These are phyloP conservation scores for Miichthys miiuy DNA, from an alignment of 2,797 vertebrate genomes.

Conservation along the genomic window DNA sequence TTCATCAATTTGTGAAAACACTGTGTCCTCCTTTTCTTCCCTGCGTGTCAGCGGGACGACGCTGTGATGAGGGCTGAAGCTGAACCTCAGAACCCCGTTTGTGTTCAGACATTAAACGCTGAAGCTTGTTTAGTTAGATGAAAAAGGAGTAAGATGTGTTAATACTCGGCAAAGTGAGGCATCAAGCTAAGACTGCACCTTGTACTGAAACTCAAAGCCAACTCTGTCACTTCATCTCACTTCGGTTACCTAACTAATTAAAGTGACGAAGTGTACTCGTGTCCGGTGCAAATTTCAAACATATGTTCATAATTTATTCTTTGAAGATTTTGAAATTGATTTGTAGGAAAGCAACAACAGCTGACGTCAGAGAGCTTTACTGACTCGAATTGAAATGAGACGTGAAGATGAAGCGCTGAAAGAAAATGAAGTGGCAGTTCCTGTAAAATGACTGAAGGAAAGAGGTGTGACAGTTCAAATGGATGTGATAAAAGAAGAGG, in stretches of 20 bases:
- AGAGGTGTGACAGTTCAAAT: background rate
- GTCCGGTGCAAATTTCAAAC: background rate
- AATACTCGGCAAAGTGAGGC: background rate
- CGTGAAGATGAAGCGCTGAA: background rate
- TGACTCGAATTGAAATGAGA: too few species aligned
- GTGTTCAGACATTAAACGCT: conserved; percentile 33
- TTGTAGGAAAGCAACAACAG: background rate
- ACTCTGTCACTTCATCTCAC: background rate
- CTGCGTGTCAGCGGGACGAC: background rate
- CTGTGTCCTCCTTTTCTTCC: conserved; percentile 4
- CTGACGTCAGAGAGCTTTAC: background rate
- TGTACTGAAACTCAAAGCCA: background rate
- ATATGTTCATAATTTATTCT: background rate
- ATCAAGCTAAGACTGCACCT: background rate
- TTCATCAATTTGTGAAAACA: conserved; percentile 41
- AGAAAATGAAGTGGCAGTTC: background rate
- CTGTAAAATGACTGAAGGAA: background rate
- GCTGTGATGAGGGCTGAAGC: conserved; percentile 30
- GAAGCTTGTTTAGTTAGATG: background rate
- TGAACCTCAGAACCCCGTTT: conserved; percentile 9
- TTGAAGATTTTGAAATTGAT: conserved; percentile 1
- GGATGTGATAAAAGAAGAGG: background rate
- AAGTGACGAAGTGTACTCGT: background rate
- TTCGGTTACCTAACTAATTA: background rate
- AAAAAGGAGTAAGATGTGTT: background rate